These are phyloP conservation scores for Pelagia noctiluca DNA, from an alignment of 30 jellyfish, hydroid and myxozoan genomes.

Conservation along the genomic window DNA sequence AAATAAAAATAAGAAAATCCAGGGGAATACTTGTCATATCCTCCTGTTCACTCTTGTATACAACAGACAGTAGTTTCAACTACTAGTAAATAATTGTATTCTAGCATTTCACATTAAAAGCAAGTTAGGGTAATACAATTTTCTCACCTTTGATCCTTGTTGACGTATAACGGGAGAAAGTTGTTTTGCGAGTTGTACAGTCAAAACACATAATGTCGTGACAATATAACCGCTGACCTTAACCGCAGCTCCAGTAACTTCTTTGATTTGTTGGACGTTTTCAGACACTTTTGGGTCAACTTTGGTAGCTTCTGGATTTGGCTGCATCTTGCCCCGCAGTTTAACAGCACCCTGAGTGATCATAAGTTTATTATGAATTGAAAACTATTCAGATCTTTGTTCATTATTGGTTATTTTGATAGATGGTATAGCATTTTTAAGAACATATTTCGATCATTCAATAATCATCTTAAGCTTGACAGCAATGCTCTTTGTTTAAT, in stretches of 20 bases:
- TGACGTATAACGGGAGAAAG: constrained; percentile 84
- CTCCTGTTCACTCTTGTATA: too few species aligned
- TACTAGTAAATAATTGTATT: too few species aligned
- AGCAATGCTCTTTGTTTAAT: too few species aligned
- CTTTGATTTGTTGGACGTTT: constrained; percentile 88
- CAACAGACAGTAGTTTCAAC: too few species aligned
- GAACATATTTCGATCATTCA: too few species aligned
- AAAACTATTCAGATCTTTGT: too few species aligned
- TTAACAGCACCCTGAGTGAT: constrained; percentile 90
- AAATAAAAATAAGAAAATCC: too few species aligned
- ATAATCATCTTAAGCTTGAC: too few species aligned
- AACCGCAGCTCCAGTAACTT: constrained; percentile 97
- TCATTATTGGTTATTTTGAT: too few species aligned
- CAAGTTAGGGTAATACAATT: not conserved
- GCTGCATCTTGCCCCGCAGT: constrained; percentile 67
- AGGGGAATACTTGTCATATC: not conserved
- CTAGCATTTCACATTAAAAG: too few species aligned
- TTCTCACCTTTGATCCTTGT: constrained; percentile 90
- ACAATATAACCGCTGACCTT: constrained; percentile 86
- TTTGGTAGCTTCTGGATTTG: constrained; percentile 75
- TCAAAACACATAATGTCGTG: constrained; percentile 77
- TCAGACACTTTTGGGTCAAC: constrained; percentile 76
- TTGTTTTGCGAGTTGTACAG: constrained; percentile 79
- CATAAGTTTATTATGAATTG: not conserved
- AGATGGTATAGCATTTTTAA: too few species aligned